Percentiles rank a stretch among this genome's conserved stretches.
Evolutionary conservation across 1,140 invertebrate genomes (phyloP).

Genomic region (Protaetia brevitarsis): DNA sequence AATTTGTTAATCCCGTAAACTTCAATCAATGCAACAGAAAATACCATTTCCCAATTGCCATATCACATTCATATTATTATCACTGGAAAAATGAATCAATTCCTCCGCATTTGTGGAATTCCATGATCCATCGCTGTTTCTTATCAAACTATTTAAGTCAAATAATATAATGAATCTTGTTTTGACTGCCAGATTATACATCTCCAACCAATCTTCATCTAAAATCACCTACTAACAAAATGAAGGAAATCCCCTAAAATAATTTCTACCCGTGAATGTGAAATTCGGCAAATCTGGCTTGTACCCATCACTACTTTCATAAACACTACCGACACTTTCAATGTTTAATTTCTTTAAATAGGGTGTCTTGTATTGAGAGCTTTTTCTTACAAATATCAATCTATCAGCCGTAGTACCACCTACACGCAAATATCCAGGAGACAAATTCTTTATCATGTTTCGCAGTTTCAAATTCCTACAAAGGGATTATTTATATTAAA

Average conservation of each 20-base stretch:
- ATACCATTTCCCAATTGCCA: slow-evolving; percentile 70
- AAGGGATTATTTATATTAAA: background rate
- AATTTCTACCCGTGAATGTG: slow-evolving; percentile 46
- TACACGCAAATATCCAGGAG: slow-evolving; percentile 60
- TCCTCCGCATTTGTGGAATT: slow-evolving; percentile 60
- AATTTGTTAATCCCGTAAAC: too few relatives aligned
- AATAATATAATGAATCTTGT: slow-evolving; percentile 61
- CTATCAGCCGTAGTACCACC: slow-evolving; percentile 67
- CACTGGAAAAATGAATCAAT: slow-evolving; percentile 59
- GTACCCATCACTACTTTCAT: too few relatives aligned
- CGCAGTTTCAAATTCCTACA: slow-evolving; percentile 51
- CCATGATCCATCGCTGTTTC: slow-evolving; percentile 61
- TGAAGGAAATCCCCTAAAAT: background rate
- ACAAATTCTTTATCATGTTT: slow-evolving; percentile 55
- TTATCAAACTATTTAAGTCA: slow-evolving; percentile 65
- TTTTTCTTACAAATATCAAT: slow-evolving; percentile 51
- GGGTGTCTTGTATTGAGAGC: too few relatives aligned
- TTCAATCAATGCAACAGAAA: background rate
- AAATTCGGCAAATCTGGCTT: too few relatives aligned
- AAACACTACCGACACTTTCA: too few relatives aligned
- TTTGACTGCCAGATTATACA: slow-evolving; percentile 58
- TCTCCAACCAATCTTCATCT: slow-evolving; percentile 52
- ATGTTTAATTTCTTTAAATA: too few relatives aligned
- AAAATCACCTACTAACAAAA: background rate
- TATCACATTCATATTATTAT: slow-evolving; percentile 54